Base-by-base conservation (phyloP, 1,140 invertebrate species). In the Scaptodrosophila lebanonensis region DNA sequence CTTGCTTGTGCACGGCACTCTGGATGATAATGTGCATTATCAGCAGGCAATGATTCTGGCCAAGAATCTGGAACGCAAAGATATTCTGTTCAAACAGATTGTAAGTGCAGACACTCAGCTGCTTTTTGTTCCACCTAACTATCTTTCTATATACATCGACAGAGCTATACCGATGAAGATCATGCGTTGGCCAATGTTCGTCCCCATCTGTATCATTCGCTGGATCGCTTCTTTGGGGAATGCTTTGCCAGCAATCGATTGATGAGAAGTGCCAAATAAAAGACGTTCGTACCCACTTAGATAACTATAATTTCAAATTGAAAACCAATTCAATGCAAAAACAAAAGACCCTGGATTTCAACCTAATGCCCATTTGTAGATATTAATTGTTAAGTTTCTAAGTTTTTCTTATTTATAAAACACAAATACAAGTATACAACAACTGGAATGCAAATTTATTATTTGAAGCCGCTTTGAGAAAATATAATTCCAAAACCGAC, bases 1-100 rank as follows among this genome's bases (percentile, higher is more conserved):
- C 86, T 91, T 97, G 64, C 86, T 98, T 5, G 92, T 98, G 36
- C 97, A 98, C 83, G 96, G 96, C 32, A 97, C 94, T 11, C 90
- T 93, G n/a, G 93, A 97, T 89, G 97, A 98, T 84, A 97, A 98
- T 86, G 97, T 98, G 1, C 97, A 98, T 87, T 98, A 95, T 88
- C 97, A 98, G 86, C 95, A 99, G 84, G 94, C 95, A 15, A 93
- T 98, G 91, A 92, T 96, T 83, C 90, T 98, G 16, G 93, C 96
- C 0, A 94, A 94, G 88, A 91, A 92, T 49, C 88, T 98, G 50
- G 95, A 97, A 83, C 90, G 92, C 61, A 90, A 91, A 35, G 95
- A 97, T 70, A 94, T 98, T 60, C 88, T 95, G 7, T 98, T 98
- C 82, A 91, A 94, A 77, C 93, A 95, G 88, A 93, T 97, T 92